These are phyloP conservation scores for Limnothrissa miodon DNA, from an alignment of 2,113 vertebrate genomes.

Conservation along the genomic window DNA sequence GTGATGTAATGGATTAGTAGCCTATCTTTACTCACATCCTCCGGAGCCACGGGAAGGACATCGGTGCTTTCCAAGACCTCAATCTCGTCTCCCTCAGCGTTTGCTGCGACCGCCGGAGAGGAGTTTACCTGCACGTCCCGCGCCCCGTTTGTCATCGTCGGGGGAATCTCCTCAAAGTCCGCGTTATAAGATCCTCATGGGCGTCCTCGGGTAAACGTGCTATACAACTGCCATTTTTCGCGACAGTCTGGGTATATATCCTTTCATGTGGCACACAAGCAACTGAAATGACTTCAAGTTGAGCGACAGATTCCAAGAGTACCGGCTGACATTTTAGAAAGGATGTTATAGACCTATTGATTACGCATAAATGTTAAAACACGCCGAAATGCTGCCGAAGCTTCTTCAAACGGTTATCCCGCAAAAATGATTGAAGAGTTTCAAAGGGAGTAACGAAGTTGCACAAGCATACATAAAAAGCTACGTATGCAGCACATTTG, in stretches of 20 bases:
- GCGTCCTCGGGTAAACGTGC: neutral
- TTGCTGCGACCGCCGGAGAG: slow-evolving; percentile 80
- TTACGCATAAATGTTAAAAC: neutral
- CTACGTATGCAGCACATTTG: neutral
- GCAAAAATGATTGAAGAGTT: neutral
- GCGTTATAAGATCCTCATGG: slow-evolving; percentile 39
- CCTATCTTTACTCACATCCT: slow-evolving; percentile 76
- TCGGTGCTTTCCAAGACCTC: slow-evolving; percentile 83
- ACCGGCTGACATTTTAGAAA: neutral
- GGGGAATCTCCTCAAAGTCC: slow-evolving; percentile 56
- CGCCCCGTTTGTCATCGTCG: slow-evolving; percentile 70
- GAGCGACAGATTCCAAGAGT: neutral
- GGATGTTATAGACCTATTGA: neutral
- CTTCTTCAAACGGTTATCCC: neutral
- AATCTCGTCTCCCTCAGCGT: slow-evolving; percentile 83
- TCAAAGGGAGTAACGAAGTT: neutral
- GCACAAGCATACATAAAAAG: neutral
- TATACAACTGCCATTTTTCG: neutral
- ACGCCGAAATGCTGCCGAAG: neutral
- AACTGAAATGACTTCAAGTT: neutral
- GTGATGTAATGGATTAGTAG: neutral
- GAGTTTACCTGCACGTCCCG: slow-evolving; percentile 70
- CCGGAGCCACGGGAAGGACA: slow-evolving; percentile 73
- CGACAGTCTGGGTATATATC: neutral
- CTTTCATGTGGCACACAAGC: neutral